Evolutionary conservation across 2,888 invertebrate genomes (phyloP).

Genomic region (Hipparchia semele): DNA sequence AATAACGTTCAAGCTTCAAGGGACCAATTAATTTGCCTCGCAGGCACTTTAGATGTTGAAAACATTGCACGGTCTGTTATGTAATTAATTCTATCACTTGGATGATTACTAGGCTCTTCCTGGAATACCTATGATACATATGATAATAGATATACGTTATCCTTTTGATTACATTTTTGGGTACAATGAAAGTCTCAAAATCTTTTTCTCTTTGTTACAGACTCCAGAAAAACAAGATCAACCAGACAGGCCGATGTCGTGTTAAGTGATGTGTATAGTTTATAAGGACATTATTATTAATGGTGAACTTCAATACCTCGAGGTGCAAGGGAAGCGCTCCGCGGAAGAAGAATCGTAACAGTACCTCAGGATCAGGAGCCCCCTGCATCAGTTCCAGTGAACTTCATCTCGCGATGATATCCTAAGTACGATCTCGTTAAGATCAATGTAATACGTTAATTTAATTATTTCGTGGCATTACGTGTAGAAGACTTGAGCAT

Average conservation of each 20-base stretch:
- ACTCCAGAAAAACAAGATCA: slow-evolving; percentile 85
- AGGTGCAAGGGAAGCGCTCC: slow-evolving; percentile 49
- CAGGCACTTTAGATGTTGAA: slow-evolving; percentile 21
- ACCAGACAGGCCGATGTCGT: slow-evolving; percentile 81
- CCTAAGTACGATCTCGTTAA: slow-evolving; percentile 81
- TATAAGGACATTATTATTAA: slow-evolving; percentile 66
- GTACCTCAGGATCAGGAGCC: slow-evolving; percentile 47
- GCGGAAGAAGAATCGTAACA: slow-evolving; percentile 43
- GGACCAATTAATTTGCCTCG: slow-evolving; percentile 32
- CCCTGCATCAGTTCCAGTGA: slow-evolving; percentile 69
- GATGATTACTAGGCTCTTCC: slow-evolving; percentile 22
- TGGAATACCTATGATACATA: not conserved
- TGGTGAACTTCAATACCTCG: slow-evolving; percentile 75
- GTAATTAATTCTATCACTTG: slow-evolving; percentile 18
- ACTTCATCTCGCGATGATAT: slow-evolving; percentile 75
- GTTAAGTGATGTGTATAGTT: slow-evolving; percentile 64
- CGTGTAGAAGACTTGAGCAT: slow-evolving; percentile 71
- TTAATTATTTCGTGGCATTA: slow-evolving; percentile 79
- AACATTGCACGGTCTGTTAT: slow-evolving; percentile 28
- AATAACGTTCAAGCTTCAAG: slow-evolving; percentile 48
- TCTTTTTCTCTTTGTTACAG: slow-evolving; percentile 81
- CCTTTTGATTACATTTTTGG: not conserved
- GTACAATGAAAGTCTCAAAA: slow-evolving; percentile 48
- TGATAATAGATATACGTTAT: not conserved
- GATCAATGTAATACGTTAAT: slow-evolving; percentile 75